Evolutionary conservation across 2,888 invertebrate species (phyloP), one percentile per base, ranked within the genome.

Genomic region (Ophioninae sp.): DNA sequence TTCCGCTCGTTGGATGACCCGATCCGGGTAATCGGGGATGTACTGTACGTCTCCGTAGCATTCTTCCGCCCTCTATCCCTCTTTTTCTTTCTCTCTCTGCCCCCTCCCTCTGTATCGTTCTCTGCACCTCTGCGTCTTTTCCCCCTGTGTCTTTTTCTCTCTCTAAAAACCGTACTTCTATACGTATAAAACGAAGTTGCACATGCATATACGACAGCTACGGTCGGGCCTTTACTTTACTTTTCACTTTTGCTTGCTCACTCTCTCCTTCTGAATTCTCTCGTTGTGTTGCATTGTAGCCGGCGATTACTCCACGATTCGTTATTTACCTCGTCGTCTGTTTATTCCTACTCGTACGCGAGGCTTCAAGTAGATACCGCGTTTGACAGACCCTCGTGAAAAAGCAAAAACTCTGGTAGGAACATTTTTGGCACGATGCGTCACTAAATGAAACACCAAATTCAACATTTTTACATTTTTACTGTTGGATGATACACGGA

Each of bases 321-420:
- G 84, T 86, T 89, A 87, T 90, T 90, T 90, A 88, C 87, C 86
- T 83, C 72, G 82, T 81, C 82, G 81, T 79, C 87, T 88, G 87
- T 89, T 89, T 88, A 87, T 89, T 88, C 86, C 87, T 82, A 72
- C 84, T 83, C 73, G 79, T 69, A 81, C 57, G 57, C 21, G 23
- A 44, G 44, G 39, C 61, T 61, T 41, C 57, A 70, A 68, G 57
- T 72, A 23, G 10, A 57, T 73, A 62, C 17, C 21, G 61, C 50
- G 13, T 44, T 41, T 62, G 44, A 62, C 8, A 23, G 10, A 44
- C 61, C 20, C 61, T 17, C 23, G n/a, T 7, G 44, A 6, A n/a
- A 59, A 23, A 23, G 7, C 3, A 70, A 21, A 3, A 7, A 57
- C 8, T 8, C 30, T 41, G 21, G 20, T 44, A 39, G 44, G 30